phyloP scores from a whole-genome alignment of 2,888 invertebrate species.

The Eupithecia subfuscata region DNA sequence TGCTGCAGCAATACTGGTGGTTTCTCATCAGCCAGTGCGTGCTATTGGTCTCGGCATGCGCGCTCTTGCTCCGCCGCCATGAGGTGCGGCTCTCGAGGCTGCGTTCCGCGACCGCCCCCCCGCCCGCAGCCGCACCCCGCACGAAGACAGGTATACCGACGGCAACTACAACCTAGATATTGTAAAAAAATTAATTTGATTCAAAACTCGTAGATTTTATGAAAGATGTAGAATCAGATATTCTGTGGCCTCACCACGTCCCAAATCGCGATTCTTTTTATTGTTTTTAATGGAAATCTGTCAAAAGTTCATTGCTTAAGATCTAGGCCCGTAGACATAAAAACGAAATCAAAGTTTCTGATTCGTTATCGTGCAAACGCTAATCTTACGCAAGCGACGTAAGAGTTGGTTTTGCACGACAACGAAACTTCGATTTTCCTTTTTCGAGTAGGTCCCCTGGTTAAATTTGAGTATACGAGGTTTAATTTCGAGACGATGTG shows the following conservation, averaged over 20 bases:
- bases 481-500: too few relatives aligned
- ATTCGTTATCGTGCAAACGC: too few relatives aligned
- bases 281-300: too few relatives aligned
- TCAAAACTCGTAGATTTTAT: neutral
- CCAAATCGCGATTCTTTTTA: too few relatives aligned
- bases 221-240: neutral
- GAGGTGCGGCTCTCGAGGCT: slow-evolving; percentile 73
- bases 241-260: neutral
- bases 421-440: too few relatives aligned
- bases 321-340: too few relatives aligned
- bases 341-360: too few relatives aligned
- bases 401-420: too few relatives aligned
- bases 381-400: too few relatives aligned
- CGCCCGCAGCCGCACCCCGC: slow-evolving; percentile 18
- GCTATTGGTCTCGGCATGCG: slow-evolving; percentile 71
- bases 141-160: slow-evolving; percentile 17
- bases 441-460: too few relatives aligned
- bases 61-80: slow-evolving; percentile 64
- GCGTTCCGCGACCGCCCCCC: slow-evolving; percentile 34
- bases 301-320: too few relatives aligned
- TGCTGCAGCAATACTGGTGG: slow-evolving; percentile 36
- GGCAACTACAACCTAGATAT: neutral
- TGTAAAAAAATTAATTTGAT: neutral
- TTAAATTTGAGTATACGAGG: too few relatives aligned
- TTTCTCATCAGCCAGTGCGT: slow-evolving; percentile 68